Evolutionary conservation across 2,797 vertebrate species (phyloP), one percentile per base, ranked within the genome.

Genomic region (Craterocephalus amniculus): DNA sequence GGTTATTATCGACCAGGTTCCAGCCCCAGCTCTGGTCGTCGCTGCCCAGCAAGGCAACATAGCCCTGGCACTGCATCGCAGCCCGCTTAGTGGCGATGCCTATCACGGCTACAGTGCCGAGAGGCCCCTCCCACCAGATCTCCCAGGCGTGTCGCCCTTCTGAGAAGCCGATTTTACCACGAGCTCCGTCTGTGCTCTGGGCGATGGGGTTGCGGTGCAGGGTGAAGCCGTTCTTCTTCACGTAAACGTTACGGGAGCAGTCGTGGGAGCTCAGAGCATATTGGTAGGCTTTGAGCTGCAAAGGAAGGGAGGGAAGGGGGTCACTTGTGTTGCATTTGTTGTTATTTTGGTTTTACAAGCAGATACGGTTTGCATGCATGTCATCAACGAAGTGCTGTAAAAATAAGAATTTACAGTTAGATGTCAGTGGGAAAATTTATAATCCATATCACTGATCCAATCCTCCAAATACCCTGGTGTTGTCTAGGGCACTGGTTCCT

Each of bases 21-120:
- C 98, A 99, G 81, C 98, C 98, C 98, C 98, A 99, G 89, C 98
- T 99, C 93, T 99, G 98, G 93, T 99, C 98, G 0, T 99, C 98
- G 0, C 97, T 98, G 55, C 98, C 98, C 83, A 99, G 92, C 73
- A 99, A 93, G 3, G 97, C 98, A 86, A 99, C 97, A 3, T 99
- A 99, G n/a, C 98, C 98, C 84, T 99, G 98, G 87, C 98, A 99
- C 91, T 99, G 98, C 97, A 99, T 96, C 67, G 96, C 92, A 0
- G 98, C 98, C 61, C 97, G 94, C 88, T 99, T 99, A 0, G 98
- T 99, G 83, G 98, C 98, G 1, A 99, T 96, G 84, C 98, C 98
- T 29, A 99, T 98, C 64, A 99, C 98, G 0, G 98, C 98, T 83
- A 99, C 98, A 0, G 98, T 99, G 74, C 98, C 98, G 3, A 99